These are phyloP conservation scores for Choloepus hoffmanni DNA, from an alignment of 2,113 vertebrate genomes.

Conservation along the genomic window DNA sequence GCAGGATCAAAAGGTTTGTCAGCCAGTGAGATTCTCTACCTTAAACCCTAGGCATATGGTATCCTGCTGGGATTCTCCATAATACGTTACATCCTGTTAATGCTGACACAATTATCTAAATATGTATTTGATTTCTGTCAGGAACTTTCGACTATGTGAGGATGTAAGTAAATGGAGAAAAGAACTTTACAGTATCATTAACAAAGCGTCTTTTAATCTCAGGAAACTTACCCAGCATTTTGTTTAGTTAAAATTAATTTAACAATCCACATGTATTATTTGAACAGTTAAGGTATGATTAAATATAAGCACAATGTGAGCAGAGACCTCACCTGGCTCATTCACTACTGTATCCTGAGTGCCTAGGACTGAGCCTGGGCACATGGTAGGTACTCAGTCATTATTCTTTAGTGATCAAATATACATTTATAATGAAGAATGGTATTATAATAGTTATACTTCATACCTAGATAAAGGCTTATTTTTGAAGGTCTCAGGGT, in stretches of 20 bases:
- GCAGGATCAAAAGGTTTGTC: neutral
- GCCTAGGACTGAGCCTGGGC: neutral
- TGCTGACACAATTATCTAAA: neutral
- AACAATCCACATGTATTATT: neutral
- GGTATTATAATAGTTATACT: neutral
- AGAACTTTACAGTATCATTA: slow-evolving; percentile 13
- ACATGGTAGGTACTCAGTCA: neutral
- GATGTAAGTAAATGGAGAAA: neutral
- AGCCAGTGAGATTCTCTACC: neutral
- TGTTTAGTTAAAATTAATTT: neutral
- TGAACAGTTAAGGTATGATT: neutral
- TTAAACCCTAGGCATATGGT: neutral
- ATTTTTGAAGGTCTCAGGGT: neutral
- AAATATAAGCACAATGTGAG: neutral
- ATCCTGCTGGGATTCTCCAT: neutral
- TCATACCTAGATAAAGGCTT: neutral
- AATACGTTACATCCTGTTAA: neutral
- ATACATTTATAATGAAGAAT: neutral
- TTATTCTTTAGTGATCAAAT: neutral
- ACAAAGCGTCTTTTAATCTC: slow-evolving; percentile 23
- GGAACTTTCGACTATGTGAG: neutral
- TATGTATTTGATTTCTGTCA: neutral
- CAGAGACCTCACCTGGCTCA: neutral
- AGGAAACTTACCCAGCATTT: neutral
- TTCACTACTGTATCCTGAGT: neutral